A percentile compares a stretch with the other conserved stretches of the same genome.
Evolutionary conservation across 64 coral and sea anemone species (phyloP).

Genomic region (Stylophora pistillata): DNA sequence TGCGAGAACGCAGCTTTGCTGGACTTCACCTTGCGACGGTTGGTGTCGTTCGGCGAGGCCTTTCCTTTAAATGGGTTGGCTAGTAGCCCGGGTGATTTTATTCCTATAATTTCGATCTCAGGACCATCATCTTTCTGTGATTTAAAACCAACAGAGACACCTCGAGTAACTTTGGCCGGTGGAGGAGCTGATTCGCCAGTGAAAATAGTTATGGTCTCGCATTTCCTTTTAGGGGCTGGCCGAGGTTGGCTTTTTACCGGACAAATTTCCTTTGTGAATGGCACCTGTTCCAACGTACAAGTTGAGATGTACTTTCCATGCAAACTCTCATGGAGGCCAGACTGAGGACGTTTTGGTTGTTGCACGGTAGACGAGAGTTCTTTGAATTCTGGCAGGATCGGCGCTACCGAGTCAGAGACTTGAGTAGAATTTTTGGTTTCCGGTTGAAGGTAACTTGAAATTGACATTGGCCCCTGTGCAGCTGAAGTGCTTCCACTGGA

Average conservation of each 20-base stretch:
- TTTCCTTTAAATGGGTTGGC: background rate
- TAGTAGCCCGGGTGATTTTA: background rate
- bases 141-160: background rate
- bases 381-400: background rate
- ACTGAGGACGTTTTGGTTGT: background rate
- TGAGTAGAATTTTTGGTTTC: background rate
- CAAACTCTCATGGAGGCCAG: background rate
- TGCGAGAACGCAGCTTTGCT: background rate
- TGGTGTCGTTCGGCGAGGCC: background rate
- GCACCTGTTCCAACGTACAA: background rate
- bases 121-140: background rate
- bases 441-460: background rate
- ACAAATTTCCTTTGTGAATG: background rate
- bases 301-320: background rate
- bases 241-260: background rate
- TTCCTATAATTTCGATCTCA: slow-evolving; percentile 11
- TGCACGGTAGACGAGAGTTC: background rate
- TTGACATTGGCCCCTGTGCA: background rate
- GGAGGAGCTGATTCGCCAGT: background rate
- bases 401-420: background rate
- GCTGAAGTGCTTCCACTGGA: background rate
- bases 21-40: background rate
- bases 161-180: background rate
- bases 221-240: background rate
- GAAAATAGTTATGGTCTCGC: background rate